phyloP scores from a whole-genome alignment of 2,797 vertebrate genomes.

The Pseudomugil tenellus region DNA sequence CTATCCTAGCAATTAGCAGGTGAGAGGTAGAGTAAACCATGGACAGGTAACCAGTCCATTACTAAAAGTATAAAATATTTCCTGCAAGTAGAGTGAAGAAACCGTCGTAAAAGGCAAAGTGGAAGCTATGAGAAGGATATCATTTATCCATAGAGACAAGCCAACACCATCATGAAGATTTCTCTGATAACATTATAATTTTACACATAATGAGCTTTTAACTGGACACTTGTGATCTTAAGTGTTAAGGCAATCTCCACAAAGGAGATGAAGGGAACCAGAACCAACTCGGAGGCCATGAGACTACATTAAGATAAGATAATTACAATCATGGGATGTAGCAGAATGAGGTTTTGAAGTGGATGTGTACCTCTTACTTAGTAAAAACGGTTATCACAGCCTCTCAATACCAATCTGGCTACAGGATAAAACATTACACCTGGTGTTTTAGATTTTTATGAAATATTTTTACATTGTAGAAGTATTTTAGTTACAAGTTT shows the following conservation, averaged over 20 bases:
- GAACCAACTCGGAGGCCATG: conserved; percentile 32
- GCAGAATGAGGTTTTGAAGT: conserved; percentile 1
- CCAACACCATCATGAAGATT: background rate
- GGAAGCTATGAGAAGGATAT: too few relatives aligned
- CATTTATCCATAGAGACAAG: background rate
- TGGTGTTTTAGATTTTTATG: background rate
- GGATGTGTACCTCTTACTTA: background rate
- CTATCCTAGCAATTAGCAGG: too few relatives aligned
- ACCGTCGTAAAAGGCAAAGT: too few relatives aligned
- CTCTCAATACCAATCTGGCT: background rate
- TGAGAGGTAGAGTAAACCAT: too few relatives aligned
- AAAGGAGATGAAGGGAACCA: conserved; percentile 27
- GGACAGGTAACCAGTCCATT: too few relatives aligned
- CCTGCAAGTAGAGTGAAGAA: too few relatives aligned
- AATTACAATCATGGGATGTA: conserved; percentile 42
- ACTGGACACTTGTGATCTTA: conserved; percentile 15
- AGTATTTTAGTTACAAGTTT: background rate
- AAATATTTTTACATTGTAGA: background rate
- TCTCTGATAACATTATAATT: conserved; percentile 3
- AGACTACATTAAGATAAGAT: conserved; percentile 22
- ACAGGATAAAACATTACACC: background rate
- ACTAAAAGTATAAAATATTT: too few relatives aligned
- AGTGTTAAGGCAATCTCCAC: conserved; percentile 19
- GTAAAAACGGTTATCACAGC: conserved; percentile 28
- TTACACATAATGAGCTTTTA: conserved; percentile 4